A percentile compares a stretch with the other conserved stretches of the same genome.
These are phyloP conservation scores for Diaphora mendica DNA, from an alignment of 2,888 invertebrate genomes.

Conservation along the genomic window DNA sequence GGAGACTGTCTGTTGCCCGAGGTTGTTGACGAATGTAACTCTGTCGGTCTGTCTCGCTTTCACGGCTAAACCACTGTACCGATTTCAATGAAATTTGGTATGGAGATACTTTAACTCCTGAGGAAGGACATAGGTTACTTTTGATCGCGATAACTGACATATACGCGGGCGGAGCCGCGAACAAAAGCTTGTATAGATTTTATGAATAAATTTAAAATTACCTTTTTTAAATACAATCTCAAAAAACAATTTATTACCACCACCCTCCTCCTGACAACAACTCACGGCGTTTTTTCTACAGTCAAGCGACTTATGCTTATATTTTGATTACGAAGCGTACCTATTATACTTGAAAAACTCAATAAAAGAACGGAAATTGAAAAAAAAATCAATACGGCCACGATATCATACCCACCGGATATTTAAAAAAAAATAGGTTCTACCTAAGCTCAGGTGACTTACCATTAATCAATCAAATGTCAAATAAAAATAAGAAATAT, in stretches of 20 bases:
- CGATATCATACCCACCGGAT: slow-evolving; percentile 33
- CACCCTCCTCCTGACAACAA: background rate
- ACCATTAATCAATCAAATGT: slow-evolving; percentile 37
- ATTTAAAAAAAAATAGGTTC: slow-evolving; percentile 34
- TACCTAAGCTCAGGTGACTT: slow-evolving; percentile 13
- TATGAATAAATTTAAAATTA: background rate
- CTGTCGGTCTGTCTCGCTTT: too few species aligned
- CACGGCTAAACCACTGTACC: too few species aligned
- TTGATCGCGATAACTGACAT: too few species aligned
- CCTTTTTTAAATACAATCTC: background rate
- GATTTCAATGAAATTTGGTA: too few species aligned
- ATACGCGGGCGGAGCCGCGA: too few species aligned
- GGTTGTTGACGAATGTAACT: too few species aligned
- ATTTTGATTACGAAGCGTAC: background rate
- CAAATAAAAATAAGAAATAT: slow-evolving; percentile 30
- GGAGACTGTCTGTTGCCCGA: too few species aligned
- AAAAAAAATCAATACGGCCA: slow-evolving; percentile 5
- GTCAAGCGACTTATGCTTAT: background rate
- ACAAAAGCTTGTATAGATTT: too few species aligned
- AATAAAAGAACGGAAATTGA: slow-evolving; percentile 33
- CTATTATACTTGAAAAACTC: background rate
- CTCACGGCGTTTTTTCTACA: background rate
- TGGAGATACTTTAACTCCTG: too few species aligned
- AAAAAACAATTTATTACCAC: background rate
- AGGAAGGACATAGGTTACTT: too few species aligned